A percentile compares a stretch with the other conserved stretches of the same genome.
phyloP scores from a whole-genome alignment of 2,113 vertebrate genomes.

The Nothoprocta perdicaria region DNA sequence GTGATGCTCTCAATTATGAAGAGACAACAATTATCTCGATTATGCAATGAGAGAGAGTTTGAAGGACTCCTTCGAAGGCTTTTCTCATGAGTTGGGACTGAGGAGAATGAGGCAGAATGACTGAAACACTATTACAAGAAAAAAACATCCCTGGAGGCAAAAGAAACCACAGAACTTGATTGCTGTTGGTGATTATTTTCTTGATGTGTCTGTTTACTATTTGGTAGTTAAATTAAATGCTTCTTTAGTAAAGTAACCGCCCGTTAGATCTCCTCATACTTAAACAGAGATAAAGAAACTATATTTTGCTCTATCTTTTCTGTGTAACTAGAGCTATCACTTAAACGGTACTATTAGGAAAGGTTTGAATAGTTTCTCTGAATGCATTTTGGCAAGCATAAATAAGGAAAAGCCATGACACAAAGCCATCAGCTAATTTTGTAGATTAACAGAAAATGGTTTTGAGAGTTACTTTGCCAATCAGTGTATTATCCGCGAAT shows the following conservation, averaged over 20 bases:
- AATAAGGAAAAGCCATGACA: background rate
- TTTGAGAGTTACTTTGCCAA: background rate
- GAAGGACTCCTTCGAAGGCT: background rate
- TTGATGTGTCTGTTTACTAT: background rate
- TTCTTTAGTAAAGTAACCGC: background rate
- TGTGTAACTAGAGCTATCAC: background rate
- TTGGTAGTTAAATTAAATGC: background rate
- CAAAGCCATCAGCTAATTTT: background rate
- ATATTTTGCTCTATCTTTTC: background rate
- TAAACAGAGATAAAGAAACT: background rate
- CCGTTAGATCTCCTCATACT: background rate
- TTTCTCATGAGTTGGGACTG: background rate
- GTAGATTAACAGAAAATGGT: background rate
- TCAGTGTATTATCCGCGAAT: background rate
- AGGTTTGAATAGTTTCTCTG: background rate
- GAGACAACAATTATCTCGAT: background rate
- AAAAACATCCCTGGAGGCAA: background rate
- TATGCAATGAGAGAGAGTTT: fast-evolving
- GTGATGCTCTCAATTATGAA: background rate
- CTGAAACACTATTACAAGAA: background rate
- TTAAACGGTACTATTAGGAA: background rate
- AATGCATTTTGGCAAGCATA: background rate
- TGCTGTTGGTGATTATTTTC: background rate
- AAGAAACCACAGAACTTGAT: background rate
- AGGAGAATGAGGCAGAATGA: background rate